Conservation (phyloP, 2,113 vertebrate genomes). For the Ameiurus melas region DNA sequence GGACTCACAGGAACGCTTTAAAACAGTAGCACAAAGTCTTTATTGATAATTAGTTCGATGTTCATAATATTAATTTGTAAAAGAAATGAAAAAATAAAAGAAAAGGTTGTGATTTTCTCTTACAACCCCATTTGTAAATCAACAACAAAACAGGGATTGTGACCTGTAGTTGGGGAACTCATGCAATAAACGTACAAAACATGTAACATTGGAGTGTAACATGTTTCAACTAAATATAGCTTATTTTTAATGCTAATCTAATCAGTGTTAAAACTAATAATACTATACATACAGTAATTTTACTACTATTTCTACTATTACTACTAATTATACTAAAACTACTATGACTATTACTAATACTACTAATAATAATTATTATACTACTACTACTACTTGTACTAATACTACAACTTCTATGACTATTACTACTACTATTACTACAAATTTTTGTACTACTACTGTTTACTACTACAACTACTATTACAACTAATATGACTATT, state of each 20-base stretch:
- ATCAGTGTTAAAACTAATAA: background rate
- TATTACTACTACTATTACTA: background rate
- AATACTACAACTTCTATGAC: background rate
- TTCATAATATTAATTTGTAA: background rate
- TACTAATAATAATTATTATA: no score
- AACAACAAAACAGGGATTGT: background rate
- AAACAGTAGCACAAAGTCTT: background rate
- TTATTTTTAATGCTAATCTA: background rate
- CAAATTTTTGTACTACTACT: no score
- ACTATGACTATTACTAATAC: background rate
- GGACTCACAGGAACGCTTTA: background rate
- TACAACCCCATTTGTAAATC: background rate
- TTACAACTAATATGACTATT: background rate
- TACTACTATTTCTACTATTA: background rate
- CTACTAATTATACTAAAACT: background rate
- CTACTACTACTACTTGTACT: background rate
- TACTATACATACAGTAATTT: background rate
- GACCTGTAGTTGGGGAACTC: background rate
- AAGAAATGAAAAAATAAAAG: background rate
- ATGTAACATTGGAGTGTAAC: background rate
- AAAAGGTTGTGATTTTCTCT: background rate
- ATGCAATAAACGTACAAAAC: background rate
- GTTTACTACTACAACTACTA: no score
- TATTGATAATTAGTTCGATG: background rate
- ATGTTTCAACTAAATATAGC: background rate